Evolutionary conservation across 2,113 vertebrate species (phyloP), one percentile per base, ranked within the genome.

Genomic region (Paradisaea rubra): DNA sequence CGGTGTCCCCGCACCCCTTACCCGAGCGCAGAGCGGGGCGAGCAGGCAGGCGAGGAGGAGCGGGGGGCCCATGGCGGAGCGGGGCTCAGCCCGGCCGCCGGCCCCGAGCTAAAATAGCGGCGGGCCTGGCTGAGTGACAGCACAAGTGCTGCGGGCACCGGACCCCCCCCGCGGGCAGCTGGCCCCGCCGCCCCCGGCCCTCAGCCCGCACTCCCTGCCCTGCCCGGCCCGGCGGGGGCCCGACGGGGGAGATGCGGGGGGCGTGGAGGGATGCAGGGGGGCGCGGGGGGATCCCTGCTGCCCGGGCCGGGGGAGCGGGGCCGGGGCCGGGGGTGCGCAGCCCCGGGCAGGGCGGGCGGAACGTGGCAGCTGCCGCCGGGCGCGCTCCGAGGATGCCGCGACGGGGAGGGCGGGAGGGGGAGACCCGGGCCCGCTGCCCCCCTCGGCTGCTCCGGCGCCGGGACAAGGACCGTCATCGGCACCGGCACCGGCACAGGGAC

Each of bases 111-210:
- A 65, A 91, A 96, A 93, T 96, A 93, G 88, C 77, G 23, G 92
- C 39, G 73, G 74, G 60, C 47, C 78, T 47, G 88, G 80, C 92
- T 98, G 98, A 98, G 95, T 97, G 98, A 98, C 98, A 98, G 98
- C 97, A 97, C 98, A 45, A 97, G 97, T 98, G 98, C 91, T 71
- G 69, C 45, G 82, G 82, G 77, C 57, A 44, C 79, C 68, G 80
- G 83, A 85, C 37, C 94, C 95, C 86, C 88, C 80, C 88, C 71
- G 50, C 78, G 53, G 93, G 94, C 97, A 97, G 97, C 96, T 97
- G 65, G 97, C 86, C 78, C 79, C 30, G 6, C 69, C 28, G 33
- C 69, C 63, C 76, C 88, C 81, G 30, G 30, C 68, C 61, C 33
- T 31, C 23, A 31, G 63, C 63, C 63, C 14, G 49, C 41, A 45